Conservation (phyloP, 1,140 invertebrate species). For the Sminthurinus signatus region DNA sequence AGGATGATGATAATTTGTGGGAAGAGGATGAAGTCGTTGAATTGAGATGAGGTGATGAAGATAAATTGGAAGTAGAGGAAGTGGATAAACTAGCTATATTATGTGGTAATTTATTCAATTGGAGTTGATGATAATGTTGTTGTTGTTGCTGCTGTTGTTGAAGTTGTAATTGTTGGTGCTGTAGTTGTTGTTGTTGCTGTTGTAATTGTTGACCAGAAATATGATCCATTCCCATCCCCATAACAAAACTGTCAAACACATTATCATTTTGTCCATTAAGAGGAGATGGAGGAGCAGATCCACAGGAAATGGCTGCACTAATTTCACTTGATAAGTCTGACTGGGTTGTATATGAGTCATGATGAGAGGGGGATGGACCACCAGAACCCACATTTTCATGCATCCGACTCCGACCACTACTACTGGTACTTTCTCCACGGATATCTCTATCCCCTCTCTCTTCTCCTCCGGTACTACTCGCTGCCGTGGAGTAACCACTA, state of each 20-base stretch:
- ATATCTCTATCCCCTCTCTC: conserved; percentile 35
- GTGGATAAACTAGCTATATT: too few relatives aligned
- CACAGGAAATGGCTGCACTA: conserved; percentile 66
- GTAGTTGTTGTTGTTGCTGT: background rate
- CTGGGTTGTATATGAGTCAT: conserved; percentile 55
- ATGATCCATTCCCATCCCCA: too few relatives aligned
- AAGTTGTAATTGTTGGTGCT: too few relatives aligned
- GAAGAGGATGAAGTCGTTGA: too few relatives aligned
- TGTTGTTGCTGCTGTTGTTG: background rate
- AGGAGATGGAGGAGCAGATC: conserved; percentile 56
- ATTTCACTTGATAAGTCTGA: conserved; percentile 69
- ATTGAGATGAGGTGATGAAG: too few relatives aligned
- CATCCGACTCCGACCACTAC: conserved; percentile 30
- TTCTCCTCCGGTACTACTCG: conserved; percentile 27
- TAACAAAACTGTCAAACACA: conserved; percentile 28
- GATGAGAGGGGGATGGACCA: conserved; percentile 39
- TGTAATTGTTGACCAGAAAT: too few relatives aligned
- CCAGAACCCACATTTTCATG: conserved; percentile 34
- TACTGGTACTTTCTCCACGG: too few relatives aligned
- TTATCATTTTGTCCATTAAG: conserved; percentile 45
- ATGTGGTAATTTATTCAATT: too few relatives aligned
- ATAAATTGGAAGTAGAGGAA: too few relatives aligned
- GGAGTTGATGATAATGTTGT: conserved; percentile 1
- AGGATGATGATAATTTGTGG: too few relatives aligned
- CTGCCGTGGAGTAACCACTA: conserved; percentile 40